phyloP scores from a whole-genome alignment of 2,888 invertebrate species.

The Steinernema carpocapsae region DNA sequence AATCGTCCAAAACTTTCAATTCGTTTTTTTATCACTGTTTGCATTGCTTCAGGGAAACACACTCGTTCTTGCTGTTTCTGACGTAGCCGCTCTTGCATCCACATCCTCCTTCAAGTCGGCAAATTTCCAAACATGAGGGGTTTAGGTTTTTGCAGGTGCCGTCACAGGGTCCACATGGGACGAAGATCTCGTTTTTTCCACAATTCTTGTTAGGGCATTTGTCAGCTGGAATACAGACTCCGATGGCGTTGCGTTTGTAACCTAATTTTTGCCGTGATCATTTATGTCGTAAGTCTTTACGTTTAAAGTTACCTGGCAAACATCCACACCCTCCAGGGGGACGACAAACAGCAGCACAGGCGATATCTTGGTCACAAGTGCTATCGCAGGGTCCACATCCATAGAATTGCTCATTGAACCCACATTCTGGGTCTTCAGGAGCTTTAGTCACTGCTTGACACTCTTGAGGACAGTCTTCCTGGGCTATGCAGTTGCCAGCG shows the following conservation, averaged over 20 bases:
- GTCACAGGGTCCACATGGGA: slow-evolving; percentile 4
- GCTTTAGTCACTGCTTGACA: background rate
- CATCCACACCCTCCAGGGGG: background rate
- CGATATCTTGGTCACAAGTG: background rate
- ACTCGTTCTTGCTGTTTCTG: background rate
- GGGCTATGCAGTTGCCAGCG: too few relatives aligned
- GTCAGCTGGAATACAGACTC: background rate
- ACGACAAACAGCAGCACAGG: background rate
- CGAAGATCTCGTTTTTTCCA: background rate
- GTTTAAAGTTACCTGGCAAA: background rate
- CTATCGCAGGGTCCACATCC: background rate
- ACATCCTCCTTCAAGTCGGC: background rate
- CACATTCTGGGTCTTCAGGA: background rate
- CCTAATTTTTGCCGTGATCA: background rate
- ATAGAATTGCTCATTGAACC: background rate
- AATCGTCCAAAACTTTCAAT: too few relatives aligned
- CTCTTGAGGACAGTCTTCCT: background rate
- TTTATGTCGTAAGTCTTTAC: background rate
- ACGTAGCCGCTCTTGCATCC: slow-evolving; percentile 12
- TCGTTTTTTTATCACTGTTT: too few relatives aligned
- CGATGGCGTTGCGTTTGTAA: background rate
- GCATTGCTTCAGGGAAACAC: background rate
- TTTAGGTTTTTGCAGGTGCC: slow-evolving; percentile 2
- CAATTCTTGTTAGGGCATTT: slow-evolving; percentile 11
- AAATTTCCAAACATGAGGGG: background rate